phyloP scores from a whole-genome alignment of 2,113 vertebrate genomes.

The Hippopotamus amphibius region DNA sequence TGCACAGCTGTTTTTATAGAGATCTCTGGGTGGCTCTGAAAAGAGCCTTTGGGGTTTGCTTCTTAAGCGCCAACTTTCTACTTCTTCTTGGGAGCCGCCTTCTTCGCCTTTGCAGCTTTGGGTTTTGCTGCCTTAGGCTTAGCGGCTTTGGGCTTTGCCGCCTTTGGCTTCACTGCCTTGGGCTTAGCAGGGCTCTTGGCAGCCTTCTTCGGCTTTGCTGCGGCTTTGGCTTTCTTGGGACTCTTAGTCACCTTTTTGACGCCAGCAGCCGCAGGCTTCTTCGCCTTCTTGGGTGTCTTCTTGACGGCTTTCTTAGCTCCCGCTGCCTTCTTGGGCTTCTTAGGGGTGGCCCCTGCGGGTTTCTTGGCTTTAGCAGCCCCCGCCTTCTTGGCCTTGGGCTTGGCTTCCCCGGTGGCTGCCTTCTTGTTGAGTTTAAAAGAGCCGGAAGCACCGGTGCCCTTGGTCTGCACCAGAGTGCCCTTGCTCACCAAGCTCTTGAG shows the following conservation, averaged over 20 bases:
- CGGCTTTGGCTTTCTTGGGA: conserved; percentile 59
- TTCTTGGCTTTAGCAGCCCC: conserved; percentile 48
- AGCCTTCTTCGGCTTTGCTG: conserved; percentile 69
- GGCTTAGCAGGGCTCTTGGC: conserved; percentile 80
- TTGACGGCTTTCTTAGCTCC: conserved; percentile 30
- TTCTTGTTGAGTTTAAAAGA: conserved; percentile 84
- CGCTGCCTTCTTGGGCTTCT: conserved; percentile 64
- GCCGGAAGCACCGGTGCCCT: conserved; percentile 83
- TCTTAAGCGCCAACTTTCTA: not conserved
- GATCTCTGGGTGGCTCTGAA: conserved; percentile 83
- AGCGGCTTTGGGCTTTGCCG: conserved; percentile 65
- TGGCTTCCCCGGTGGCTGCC: conserved; percentile 32
- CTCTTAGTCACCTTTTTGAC: conserved; percentile 77
- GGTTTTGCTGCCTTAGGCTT: conserved; percentile 74
- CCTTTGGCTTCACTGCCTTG: conserved; percentile 79
- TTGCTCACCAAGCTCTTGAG: conserved; percentile 82
- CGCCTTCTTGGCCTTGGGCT: conserved; percentile 69
- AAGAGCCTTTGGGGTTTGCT: conserved; percentile 84
- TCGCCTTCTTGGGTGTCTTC: conserved; percentile 74
- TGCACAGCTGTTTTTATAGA: not conserved
- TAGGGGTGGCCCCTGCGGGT: not conserved
- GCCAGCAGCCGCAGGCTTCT: conserved; percentile 9
- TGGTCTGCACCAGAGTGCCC: conserved; percentile 82
- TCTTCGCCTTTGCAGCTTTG: conserved; percentile 79
- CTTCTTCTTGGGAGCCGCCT: conserved; percentile 81